phyloP scores from a whole-genome alignment of 30 jellyfish, hydroid and myxozoan genomes.

The Phacellophora camtschatica region DNA sequence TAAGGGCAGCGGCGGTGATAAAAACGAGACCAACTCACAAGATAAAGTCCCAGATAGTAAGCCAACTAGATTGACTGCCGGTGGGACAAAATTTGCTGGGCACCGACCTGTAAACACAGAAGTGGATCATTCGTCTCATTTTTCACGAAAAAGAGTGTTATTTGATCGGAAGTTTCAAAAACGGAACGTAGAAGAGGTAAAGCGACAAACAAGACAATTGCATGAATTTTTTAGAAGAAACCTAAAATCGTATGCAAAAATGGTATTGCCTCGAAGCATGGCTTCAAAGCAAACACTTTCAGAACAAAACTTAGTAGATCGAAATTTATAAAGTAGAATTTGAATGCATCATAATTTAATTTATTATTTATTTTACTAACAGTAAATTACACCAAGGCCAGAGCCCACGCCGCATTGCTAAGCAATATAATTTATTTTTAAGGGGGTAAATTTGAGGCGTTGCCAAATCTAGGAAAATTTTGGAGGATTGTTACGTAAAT shows the following conservation, averaged over 20 bases:
- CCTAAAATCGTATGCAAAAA: not conserved
- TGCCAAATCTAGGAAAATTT: no score
- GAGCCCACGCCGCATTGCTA: no score
- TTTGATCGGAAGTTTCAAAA: not conserved
- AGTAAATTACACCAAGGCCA: no score
- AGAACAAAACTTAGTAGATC: no score
- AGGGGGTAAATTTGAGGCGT: no score
- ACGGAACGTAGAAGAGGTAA: not conserved
- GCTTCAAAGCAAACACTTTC: no score
- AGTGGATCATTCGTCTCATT: conserved; percentile 50
- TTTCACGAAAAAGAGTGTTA: not conserved
- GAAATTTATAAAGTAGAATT: no score
- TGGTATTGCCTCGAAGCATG: not conserved
- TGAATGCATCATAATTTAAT: no score
- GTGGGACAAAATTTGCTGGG: conserved; percentile 28
- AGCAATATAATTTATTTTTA: no score
- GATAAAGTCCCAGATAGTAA: not conserved
- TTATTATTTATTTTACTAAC: no score
- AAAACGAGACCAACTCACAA: conserved; percentile 4
- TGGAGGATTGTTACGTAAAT: no score
- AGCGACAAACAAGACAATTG: not conserved
- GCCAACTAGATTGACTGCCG: not conserved
- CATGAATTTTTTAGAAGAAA: not conserved
- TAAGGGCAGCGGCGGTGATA: not conserved
- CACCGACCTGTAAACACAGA: conserved; percentile 47